phyloP scores from a whole-genome alignment of 2,888 invertebrate genomes.

The Strigamia transsilvanica region DNA sequence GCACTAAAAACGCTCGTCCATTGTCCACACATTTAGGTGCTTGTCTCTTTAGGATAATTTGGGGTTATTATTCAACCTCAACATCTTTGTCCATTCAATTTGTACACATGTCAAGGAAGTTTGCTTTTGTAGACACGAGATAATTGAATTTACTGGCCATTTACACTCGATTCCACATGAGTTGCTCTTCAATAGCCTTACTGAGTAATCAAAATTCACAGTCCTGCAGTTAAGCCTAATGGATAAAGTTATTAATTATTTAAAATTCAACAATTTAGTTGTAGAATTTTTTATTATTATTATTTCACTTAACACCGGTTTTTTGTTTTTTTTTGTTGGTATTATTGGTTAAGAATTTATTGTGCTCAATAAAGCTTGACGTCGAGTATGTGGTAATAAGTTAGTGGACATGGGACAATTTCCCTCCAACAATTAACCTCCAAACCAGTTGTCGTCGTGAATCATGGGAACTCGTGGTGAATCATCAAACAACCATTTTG shows the following conservation, averaged over 20 bases:
- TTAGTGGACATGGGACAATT: constrained; percentile 11
- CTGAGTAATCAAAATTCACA: background rate
- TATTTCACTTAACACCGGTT: background rate
- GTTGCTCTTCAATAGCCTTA: background rate
- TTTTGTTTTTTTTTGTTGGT: background rate
- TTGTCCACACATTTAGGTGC: background rate
- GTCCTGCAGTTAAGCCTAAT: background rate
- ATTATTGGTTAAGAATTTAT: background rate
- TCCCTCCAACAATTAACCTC: constrained; percentile 44
- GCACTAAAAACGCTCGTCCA: background rate
- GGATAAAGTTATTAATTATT: background rate
- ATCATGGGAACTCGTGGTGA: constrained; percentile 40
- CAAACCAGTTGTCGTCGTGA: constrained; percentile 42
- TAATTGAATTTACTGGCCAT: constrained; percentile 36
- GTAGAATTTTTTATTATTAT: background rate
- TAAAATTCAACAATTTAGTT: background rate
- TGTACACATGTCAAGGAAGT: constrained; percentile 36
- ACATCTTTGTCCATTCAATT: constrained; percentile 49
- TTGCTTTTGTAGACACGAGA: constrained; percentile 9
- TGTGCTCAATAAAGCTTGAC: background rate
- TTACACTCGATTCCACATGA: constrained; percentile 41
- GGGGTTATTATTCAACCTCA: constrained; percentile 10
- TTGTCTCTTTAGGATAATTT: background rate
- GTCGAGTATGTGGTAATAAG: constrained; percentile 15
- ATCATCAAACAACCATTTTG: constrained; percentile 13